Conservation (phyloP, 2,888 invertebrate species). For the Melanchra persicariae region DNA sequence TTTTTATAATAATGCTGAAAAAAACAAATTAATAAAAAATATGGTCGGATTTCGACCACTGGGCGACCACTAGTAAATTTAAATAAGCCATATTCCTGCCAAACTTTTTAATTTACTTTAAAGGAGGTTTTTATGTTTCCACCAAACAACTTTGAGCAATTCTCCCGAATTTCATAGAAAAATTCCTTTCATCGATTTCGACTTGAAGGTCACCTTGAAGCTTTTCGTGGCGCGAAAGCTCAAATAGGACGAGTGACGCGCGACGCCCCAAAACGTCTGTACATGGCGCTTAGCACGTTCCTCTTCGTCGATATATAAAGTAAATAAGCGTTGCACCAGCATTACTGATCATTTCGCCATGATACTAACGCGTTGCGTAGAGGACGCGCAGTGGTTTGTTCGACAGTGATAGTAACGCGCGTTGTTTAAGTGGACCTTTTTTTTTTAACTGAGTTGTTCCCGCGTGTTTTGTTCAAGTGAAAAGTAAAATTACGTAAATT, state of each 20-base stretch:
- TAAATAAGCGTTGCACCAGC: constrained; percentile 58
- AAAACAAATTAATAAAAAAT: too few species aligned
- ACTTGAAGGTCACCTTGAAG: constrained; percentile 87
- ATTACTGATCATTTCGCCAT: constrained; percentile 59
- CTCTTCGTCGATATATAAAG: constrained; percentile 33
- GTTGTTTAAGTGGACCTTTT: constrained; percentile 31
- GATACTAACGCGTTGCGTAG: constrained; percentile 46
- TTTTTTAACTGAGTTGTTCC: constrained; percentile 5
- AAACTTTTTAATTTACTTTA: too few species aligned
- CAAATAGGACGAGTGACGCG: constrained; percentile 67
- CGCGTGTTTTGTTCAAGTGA: constrained; percentile 20
- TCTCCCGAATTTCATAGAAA: constrained; percentile 4
- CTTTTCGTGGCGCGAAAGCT: constrained; percentile 80
- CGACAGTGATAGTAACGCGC: constrained; percentile 29
- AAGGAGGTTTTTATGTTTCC: too few species aligned
- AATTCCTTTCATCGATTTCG: constrained; percentile 71
- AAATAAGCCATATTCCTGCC: too few species aligned
- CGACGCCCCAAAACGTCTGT: constrained; percentile 57
- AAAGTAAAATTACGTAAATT: background rate
- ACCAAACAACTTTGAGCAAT: background rate
- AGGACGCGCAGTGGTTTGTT: constrained; percentile 39
- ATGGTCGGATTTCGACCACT: too few species aligned
- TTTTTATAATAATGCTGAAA: too few species aligned
- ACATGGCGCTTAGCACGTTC: constrained; percentile 74
- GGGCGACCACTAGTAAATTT: too few species aligned